These are phyloP conservation scores for Macropis europaea DNA, from an alignment of 2,888 invertebrate species.

Conservation along the genomic window DNA sequence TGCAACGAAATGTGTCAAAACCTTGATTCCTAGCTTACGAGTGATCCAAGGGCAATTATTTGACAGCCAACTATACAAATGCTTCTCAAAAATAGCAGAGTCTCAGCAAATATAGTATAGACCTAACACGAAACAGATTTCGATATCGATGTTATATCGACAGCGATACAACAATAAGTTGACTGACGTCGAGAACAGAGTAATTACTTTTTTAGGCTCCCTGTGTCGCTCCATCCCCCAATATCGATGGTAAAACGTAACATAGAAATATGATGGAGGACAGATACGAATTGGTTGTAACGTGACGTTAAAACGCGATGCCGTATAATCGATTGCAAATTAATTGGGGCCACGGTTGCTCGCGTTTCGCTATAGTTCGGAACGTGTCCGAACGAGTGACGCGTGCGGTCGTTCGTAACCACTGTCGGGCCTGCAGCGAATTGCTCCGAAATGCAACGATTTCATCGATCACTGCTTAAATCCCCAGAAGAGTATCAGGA, in stretches of 20 bases:
- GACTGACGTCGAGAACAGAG: too few species aligned
- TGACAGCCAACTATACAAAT: too few species aligned
- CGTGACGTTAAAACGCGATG: conserved; percentile 57
- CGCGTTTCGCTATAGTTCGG: conserved; percentile 44
- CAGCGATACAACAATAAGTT: too few species aligned
- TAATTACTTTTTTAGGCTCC: too few species aligned
- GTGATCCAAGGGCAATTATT: too few species aligned
- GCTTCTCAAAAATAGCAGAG: too few species aligned
- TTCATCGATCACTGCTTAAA: conserved; percentile 53
- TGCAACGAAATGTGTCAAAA: too few species aligned
- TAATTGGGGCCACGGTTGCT: conserved; percentile 56
- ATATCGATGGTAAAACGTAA: conserved; percentile 41
- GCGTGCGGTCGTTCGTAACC: conserved; percentile 59
- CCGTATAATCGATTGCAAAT: conserved; percentile 66
- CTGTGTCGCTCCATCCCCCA: too few species aligned
- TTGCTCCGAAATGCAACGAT: conserved; percentile 51
- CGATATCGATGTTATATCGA: too few species aligned
- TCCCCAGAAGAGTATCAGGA: conserved; percentile 38
- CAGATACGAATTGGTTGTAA: conserved; percentile 41
- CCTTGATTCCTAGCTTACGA: too few species aligned
- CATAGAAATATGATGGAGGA: conserved; percentile 10
- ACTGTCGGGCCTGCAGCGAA: conserved; percentile 41
- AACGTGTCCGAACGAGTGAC: conserved; percentile 58
- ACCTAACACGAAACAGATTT: too few species aligned
- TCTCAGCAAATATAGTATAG: too few species aligned